Evolutionary conservation across 2,113 vertebrate genomes (phyloP).

Genomic region (Bettongia penicillata): DNA sequence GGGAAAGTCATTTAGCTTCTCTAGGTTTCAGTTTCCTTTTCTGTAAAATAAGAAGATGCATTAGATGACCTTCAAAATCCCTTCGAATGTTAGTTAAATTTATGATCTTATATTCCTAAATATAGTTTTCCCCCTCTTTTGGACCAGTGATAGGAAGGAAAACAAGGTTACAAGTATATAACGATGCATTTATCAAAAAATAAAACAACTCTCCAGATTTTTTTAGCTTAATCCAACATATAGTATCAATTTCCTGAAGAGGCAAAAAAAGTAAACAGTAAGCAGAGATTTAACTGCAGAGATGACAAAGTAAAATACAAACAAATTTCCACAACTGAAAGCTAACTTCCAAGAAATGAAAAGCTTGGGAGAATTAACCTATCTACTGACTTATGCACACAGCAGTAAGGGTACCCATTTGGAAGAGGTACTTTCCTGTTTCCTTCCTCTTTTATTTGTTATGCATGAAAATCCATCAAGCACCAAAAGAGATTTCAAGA

Average conservation of each 20-base stretch:
- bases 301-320: neutral
- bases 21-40: neutral
- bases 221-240: conserved; percentile 7
- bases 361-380: neutral
- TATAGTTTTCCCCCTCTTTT: neutral
- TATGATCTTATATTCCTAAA: neutral
- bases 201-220: conserved; percentile 15
- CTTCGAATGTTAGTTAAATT: neutral
- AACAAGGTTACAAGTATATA: conserved; percentile 38
- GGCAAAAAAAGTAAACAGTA: conserved; percentile 32
- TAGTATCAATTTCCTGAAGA: conserved; percentile 13
- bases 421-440: conserved; percentile 13
- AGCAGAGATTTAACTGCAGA: conserved; percentile 21
- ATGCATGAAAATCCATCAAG: conserved; percentile 43
- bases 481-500: conserved; percentile 31
- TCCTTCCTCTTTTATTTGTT: neutral
- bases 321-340: conserved; percentile 19
- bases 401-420: neutral
- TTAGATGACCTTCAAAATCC: neutral
- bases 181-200: conserved; percentile 24
- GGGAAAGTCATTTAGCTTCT: neutral
- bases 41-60: neutral
- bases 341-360: conserved; percentile 29
- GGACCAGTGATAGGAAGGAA: neutral
- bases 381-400: neutral